Percentiles rank a stretch among this genome's conserved stretches.
phyloP scores from a whole-genome alignment of 2,888 invertebrate genomes.

The Ecliptopera silaceata region DNA sequence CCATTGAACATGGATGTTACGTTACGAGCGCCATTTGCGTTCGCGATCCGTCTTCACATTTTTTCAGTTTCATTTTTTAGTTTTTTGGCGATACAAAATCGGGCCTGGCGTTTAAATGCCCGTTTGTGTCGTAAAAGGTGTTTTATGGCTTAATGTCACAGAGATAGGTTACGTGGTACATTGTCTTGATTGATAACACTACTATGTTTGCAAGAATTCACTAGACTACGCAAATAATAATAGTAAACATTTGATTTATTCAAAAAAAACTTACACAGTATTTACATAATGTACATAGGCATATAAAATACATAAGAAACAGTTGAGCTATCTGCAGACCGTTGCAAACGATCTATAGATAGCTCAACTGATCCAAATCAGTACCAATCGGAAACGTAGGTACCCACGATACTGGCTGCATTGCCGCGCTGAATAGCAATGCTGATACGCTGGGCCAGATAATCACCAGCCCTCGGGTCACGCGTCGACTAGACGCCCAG shows the following conservation, averaged over 20 bases:
- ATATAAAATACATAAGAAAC: too few species aligned
- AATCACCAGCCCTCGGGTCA: too few species aligned
- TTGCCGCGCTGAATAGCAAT: too few species aligned
- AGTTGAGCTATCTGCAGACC: too few species aligned
- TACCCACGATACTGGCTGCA: too few species aligned
- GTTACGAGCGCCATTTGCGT: conserved; percentile 31
- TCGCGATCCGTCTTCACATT: conserved; percentile 37
- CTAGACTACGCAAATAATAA: not conserved
- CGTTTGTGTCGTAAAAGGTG: conserved; percentile 58
- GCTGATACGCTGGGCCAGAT: too few species aligned
- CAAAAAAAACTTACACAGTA: not conserved
- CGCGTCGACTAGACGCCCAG: too few species aligned
- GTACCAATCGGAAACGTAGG: too few species aligned
- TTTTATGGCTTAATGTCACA: conserved; percentile 53
- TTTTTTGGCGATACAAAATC: conserved; percentile 54
- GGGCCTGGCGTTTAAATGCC: conserved; percentile 55
- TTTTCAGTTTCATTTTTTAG: conserved; percentile 37
- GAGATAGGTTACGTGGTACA: conserved; percentile 29
- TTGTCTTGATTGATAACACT: conserved; percentile 33
- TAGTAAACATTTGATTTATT: not conserved
- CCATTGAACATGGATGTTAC: conserved; percentile 24
- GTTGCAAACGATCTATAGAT: too few species aligned
- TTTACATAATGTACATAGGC: too few species aligned
- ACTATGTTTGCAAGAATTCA: conserved; percentile 19
- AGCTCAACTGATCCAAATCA: too few species aligned